Evolutionary conservation across 2,797 vertebrate species (phyloP), one percentile per base, ranked within the genome.

Genomic region (Pseudotriccus pelzelni): DNA sequence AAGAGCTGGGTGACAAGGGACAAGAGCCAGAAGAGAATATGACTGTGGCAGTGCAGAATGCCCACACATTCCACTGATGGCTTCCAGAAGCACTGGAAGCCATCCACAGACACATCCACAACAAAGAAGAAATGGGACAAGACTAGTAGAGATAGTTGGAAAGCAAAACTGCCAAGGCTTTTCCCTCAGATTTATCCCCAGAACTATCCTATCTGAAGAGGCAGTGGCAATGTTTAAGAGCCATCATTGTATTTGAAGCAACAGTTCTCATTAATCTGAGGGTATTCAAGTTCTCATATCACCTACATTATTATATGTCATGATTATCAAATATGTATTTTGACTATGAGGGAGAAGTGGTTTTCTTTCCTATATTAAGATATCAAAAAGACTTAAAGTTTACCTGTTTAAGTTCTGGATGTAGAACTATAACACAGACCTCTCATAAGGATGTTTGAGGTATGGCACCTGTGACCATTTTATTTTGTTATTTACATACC

Each of bases 1-100:
- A 81, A 30, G 22, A 78, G 19, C 34, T 62, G 1, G 0, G 30
- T 2, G 1, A 49, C 2, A 4, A 5, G 3, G 7, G 2, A 22
- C 30, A 30, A 66, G 7, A 84, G 32, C 14, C 64, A 86, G 37
- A 75, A 68, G 4, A 20, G 36, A 87, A 37, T 7, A 6, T 0
- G 1, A 46, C 4, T 47, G 14, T 41, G 14, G n/a, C 2, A 5
- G 14, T 9, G 21, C 58, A 60, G 75, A 81, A 87, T 32, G 34
- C 34, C 30, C 64, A 86, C 23, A 23, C 37, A 72, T 20, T 36
- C 17, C 60, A 46, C 28, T 49, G 46, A 50, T 4, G 2, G 15
- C 8, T 73, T 69, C 32, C 74, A 82, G 25, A 18, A 74, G 25
- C 52, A 17, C 39, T 50, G 21, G 49, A 50, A 52, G 28, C 50